These are phyloP conservation scores for Drosophila buzzatii DNA, from an alignment of 2,888 invertebrate genomes.

Conservation along the genomic window DNA sequence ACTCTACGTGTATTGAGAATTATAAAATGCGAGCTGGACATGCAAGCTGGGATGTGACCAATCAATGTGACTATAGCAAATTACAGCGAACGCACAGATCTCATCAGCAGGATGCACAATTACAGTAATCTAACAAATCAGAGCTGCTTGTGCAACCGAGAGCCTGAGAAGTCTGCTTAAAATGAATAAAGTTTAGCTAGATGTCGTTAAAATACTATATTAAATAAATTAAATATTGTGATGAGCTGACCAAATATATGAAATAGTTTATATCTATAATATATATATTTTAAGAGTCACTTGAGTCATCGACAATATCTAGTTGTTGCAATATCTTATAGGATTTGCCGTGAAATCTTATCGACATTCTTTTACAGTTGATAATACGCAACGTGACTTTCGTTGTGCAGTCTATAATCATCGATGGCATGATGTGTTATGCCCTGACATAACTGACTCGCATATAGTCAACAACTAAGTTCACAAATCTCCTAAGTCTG, in stretches of 20 bases:
- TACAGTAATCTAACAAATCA: conserved; percentile 40
- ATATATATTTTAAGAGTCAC: background rate
- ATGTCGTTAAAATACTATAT: background rate
- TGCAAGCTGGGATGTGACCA: conserved; percentile 14
- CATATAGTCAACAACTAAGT: background rate
- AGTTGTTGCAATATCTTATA: background rate
- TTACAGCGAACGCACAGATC: conserved; percentile 42
- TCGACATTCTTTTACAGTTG: background rate
- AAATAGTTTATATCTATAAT: background rate
- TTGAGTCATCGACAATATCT: background rate
- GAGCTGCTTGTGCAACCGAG: conserved; percentile 9
- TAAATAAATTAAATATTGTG: too few species aligned
- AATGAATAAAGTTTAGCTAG: background rate
- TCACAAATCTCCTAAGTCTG: background rate
- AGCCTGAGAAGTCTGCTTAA: background rate
- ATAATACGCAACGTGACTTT: background rate
- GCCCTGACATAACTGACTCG: background rate
- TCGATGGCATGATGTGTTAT: background rate
- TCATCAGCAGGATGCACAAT: conserved; percentile 32
- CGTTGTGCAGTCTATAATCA: background rate
- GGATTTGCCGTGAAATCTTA: background rate
- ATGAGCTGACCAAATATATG: background rate
- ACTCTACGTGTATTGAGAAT: background rate
- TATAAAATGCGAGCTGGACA: conserved; percentile 10
- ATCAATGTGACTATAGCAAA: conserved; percentile 53